Evolutionary conservation across 2,888 invertebrate genomes (phyloP).

Genomic region (Parthenolecanium corni): DNA sequence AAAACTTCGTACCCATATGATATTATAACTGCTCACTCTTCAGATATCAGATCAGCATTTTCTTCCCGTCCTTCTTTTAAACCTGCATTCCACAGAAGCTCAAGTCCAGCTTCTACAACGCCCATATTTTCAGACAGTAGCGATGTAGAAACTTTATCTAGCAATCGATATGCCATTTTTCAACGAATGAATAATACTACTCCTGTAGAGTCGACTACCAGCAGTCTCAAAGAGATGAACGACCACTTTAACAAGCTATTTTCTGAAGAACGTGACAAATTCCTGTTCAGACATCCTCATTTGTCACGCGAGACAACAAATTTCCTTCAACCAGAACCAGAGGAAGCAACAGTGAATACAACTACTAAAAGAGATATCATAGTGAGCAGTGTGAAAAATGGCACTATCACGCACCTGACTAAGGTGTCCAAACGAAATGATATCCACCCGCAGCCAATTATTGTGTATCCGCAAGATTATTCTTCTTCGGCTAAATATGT

Average conservation of each 20-base stretch:
- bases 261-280: background rate
- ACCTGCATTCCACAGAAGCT: background rate
- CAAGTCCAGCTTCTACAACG: background rate
- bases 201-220: background rate
- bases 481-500: slow-evolving; percentile 32
- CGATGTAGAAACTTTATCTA: slow-evolving; percentile 15
- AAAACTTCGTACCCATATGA: background rate
- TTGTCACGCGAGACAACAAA: slow-evolving; percentile 14
- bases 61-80: background rate
- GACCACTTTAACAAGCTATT: background rate
- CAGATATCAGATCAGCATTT: background rate
- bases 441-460: slow-evolving; percentile 16
- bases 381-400: background rate
- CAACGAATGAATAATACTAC: background rate
- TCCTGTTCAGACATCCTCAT: slow-evolving; percentile 11
- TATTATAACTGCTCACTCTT: background rate
- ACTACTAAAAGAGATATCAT: slow-evolving; percentile 4
- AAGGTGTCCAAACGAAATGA: slow-evolving; percentile 28
- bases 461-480: slow-evolving; percentile 27
- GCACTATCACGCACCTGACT: background rate
- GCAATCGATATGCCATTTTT: slow-evolving; percentile 14
- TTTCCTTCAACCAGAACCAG: background rate
- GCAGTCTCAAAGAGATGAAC: background rate
- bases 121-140: background rate
- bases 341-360: background rate